phyloP scores from a whole-genome alignment of 2,113 vertebrate genomes.

The Protobothrops mucrosquamatus region DNA sequence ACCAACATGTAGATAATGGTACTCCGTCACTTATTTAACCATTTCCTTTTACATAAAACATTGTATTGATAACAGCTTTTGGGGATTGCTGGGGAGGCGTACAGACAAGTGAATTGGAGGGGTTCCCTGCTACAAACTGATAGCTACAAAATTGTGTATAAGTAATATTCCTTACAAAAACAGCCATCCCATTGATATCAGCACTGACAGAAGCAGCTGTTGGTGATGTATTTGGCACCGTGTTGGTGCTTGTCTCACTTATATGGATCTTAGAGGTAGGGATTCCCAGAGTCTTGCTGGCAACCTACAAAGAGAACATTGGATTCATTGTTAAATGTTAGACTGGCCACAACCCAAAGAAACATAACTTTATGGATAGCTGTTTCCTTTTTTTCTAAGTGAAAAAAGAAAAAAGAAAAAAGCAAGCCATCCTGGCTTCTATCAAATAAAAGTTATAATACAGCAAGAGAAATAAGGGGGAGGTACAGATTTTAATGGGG shows the following conservation, averaged over 20 bases:
- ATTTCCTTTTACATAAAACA: neutral
- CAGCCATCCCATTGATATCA: slow-evolving; percentile 90
- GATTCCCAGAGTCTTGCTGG: slow-evolving; percentile 82
- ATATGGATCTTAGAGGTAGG: slow-evolving; percentile 84
- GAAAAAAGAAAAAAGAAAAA: neutral
- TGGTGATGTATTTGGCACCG: slow-evolving; percentile 89
- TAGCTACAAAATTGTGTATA: neutral
- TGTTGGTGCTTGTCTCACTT: slow-evolving; percentile 94
- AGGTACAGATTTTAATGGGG: neutral
- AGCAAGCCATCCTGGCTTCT: neutral
- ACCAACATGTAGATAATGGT: neutral
- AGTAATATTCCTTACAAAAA: slow-evolving; percentile 69
- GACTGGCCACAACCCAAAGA: neutral
- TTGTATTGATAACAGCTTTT: neutral
- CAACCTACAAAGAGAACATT: slow-evolving; percentile 75
- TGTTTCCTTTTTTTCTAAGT: neutral
- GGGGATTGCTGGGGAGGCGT: neutral
- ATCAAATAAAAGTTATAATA: neutral
- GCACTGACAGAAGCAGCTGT: slow-evolving; percentile 89
- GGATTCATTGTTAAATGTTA: neutral
- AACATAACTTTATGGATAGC: neutral
- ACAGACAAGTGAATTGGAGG: neutral
- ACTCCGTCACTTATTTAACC: neutral
- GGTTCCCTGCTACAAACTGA: neutral
- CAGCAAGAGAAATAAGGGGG: neutral